Evolutionary conservation across 2,888 invertebrate genomes (phyloP), one percentile per base, ranked within the genome.

Genomic region (Macaria liturata): DNA sequence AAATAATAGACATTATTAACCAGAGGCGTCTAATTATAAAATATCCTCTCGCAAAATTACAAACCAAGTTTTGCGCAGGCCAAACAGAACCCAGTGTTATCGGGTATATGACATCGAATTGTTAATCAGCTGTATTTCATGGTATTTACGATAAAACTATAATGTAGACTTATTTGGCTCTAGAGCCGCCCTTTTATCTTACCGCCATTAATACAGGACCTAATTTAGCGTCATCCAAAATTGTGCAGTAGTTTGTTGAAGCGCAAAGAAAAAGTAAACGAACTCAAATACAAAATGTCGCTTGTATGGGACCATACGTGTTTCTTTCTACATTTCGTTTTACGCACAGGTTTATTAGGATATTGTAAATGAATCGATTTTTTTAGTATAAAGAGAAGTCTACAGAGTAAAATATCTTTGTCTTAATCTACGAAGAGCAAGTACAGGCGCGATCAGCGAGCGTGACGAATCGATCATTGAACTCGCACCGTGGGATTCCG

Each of bases 391-490:
- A 20, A 20, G 20, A 20, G 8, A 39, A 39, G 39, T 8, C 8
- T 39, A 39, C 39, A 7, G 8, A 7, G 39, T 39, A 39, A 39
- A 7, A 39, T 39, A 39, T 5, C 39, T 0, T 39, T 8, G 39
- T 8, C 6, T 39, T 3, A 39, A 7, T 8, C n/a, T 8, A 42
- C 8, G 42, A 42, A 5, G 5, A 42, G 0, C 3, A 66, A 73
- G 76, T 80, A 79, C 75, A 77, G 73, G 69, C 70, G 64, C 67
- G 68, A 73, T 79, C 77, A 81, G 80, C 71, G 75, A 78, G 75
- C 86, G 81, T 85, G 80, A 83, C 74, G 75, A 77, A 74, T 76
- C 78, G 88, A 80, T 78, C 87, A 74, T 80, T 85, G 86, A 87
- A 85, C 89, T 74, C 75, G 62, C 61, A 74, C 80, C 86, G 88